These are phyloP conservation scores for Microcebus lehilahytsara DNA, from an alignment of 2,113 vertebrate genomes.

Conservation along the genomic window DNA sequence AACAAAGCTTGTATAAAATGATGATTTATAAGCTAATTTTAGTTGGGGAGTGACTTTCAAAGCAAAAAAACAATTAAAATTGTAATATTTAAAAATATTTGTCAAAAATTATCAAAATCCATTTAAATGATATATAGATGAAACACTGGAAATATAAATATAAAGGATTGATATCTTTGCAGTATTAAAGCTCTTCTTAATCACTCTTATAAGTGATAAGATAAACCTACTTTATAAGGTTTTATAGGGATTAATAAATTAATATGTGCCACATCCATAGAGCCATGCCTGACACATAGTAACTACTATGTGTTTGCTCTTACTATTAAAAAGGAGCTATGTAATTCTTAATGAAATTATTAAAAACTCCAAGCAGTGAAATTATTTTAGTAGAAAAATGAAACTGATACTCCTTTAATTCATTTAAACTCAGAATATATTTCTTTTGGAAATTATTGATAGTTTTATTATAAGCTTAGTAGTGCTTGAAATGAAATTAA, in stretches of 20 bases:
- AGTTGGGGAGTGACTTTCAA: background rate
- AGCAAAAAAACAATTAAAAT: background rate
- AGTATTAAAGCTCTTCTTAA: background rate
- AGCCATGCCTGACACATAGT: background rate
- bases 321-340: background rate
- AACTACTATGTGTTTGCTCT: background rate
- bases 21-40: constrained; percentile 8
- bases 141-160: background rate
- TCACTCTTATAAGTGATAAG: background rate
- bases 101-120: background rate
- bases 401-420: background rate
- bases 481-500: constrained; percentile 32
- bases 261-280: background rate
- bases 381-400: background rate
- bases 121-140: background rate
- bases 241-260: constrained; percentile 15
- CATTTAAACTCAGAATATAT: background rate
- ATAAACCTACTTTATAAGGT: background rate
- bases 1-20: background rate
- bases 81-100: background rate
- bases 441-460: constrained; percentile 26
- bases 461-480: constrained; percentile 29
- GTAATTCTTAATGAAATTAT: constrained; percentile 16
- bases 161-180: background rate
- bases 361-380: background rate